Conservation (phyloP, 2,797 vertebrate genomes). For the Neoniphon sammara region DNA sequence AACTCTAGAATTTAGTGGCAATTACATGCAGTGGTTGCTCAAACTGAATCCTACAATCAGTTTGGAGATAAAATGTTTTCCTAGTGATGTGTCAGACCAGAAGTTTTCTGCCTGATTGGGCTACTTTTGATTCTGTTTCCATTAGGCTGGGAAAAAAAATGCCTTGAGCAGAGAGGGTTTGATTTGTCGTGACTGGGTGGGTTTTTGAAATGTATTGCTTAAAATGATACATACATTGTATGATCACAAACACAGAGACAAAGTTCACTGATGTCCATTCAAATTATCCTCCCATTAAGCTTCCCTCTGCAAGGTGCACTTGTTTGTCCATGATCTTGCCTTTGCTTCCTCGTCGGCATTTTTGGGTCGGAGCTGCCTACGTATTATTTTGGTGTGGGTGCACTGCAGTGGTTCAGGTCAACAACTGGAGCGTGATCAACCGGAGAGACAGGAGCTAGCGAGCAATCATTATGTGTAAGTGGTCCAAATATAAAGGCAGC, state of each 20-base stretch:
- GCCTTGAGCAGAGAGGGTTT: neutral
- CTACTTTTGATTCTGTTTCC: slow-evolving; percentile 5
- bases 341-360: neutral
- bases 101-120: neutral
- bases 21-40: neutral
- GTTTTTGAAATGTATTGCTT: slow-evolving; percentile 34
- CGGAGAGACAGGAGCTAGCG: slow-evolving; percentile 8
- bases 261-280: slow-evolving; percentile 13
- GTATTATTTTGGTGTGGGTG: neutral
- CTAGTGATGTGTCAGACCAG: neutral
- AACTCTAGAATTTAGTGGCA: neutral
- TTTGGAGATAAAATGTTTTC: slow-evolving; percentile 13
- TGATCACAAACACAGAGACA: slow-evolving; percentile 14
- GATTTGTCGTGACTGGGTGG: slow-evolving; percentile 14
- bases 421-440: slow-evolving; percentile 15
- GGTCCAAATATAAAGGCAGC: neutral
- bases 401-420: slow-evolving; percentile 27
- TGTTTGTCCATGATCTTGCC: slow-evolving; percentile 27
- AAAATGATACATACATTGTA: slow-evolving; percentile 23
- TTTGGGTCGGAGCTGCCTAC: slow-evolving; percentile 20
- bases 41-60: neutral
- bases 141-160: slow-evolving; percentile 1
- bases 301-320: slow-evolving; percentile 17
- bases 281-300: slow-evolving; percentile 27
- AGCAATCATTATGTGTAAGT: slow-evolving; percentile 9